These are phyloP conservation scores for Phaonia tiefii DNA, from an alignment of 2,888 invertebrate species.

Conservation along the genomic window DNA sequence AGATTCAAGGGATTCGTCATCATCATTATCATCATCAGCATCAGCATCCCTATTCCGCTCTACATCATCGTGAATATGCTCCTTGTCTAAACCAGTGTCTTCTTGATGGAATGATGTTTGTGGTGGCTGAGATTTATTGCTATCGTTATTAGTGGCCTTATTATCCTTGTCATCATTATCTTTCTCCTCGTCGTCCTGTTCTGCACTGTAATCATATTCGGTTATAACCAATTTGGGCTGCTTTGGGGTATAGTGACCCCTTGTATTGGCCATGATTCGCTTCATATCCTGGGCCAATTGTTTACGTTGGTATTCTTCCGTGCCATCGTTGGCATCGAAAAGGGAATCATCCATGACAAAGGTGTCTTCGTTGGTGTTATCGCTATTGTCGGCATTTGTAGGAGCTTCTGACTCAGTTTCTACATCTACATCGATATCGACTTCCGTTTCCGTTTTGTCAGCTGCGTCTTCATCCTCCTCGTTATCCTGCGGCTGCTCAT, in stretches of 20 bases:
- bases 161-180: not conserved
- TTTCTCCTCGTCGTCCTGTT: conserved; percentile 43
- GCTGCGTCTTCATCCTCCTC: conserved; percentile 65
- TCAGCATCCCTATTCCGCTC: conserved; percentile 68
- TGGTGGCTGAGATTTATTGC: not conserved
- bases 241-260: conserved; percentile 66
- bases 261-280: conserved; percentile 79
- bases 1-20: conserved; percentile 44
- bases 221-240: conserved; percentile 62
- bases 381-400: not conserved
- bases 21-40: not conserved
- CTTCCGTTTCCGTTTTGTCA: conserved; percentile 14
- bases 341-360: conserved; percentile 73
- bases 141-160: not conserved
- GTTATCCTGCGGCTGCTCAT: conserved; percentile 64
- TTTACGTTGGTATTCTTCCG: conserved; percentile 78
- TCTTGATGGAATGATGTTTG: not conserved
- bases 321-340: conserved; percentile 74
- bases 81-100: not conserved
- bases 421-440: not conserved
- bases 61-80: conserved; percentile 46
- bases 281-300: conserved; percentile 79
- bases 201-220: conserved; percentile 63
- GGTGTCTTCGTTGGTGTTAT: conserved; percentile 65
- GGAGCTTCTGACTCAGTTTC: conserved; percentile 37